A percentile compares a stretch with the other conserved stretches of the same genome.
Evolutionary conservation across 2,888 invertebrate genomes (phyloP).

Genomic region (Adelphocoris suturalis): DNA sequence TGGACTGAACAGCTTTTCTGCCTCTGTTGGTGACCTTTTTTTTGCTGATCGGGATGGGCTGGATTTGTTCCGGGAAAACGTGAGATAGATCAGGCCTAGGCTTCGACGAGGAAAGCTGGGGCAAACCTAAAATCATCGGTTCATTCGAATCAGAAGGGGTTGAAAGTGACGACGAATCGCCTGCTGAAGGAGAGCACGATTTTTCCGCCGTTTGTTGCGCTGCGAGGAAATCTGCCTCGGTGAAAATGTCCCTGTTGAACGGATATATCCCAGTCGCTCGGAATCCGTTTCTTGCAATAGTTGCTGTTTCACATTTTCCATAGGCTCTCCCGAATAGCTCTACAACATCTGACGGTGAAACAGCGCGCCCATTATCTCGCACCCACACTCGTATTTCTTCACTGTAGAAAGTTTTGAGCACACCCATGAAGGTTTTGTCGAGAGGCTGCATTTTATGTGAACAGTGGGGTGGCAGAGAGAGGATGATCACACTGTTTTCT

Average conservation of each 20-base stretch:
- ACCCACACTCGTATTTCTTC: slow-evolving; percentile 76
- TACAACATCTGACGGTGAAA: slow-evolving; percentile 40
- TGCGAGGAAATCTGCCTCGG: slow-evolving; percentile 50
- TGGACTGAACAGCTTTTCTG: no score
- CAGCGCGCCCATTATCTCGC: slow-evolving; percentile 77
- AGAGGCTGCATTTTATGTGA: slow-evolving; percentile 75
- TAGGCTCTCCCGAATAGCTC: not conserved
- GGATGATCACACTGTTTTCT: slow-evolving; percentile 78
- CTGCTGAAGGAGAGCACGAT: no score
- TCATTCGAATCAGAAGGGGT: no score
- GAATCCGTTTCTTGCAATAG: slow-evolving; percentile 40
- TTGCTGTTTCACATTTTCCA: not conserved
- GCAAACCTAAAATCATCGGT: no score
- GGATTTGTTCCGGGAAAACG: no score
- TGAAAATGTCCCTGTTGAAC: slow-evolving; percentile 47
- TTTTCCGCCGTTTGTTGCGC: no score
- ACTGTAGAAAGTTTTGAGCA: slow-evolving; percentile 77
- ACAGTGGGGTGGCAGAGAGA: slow-evolving; percentile 78
- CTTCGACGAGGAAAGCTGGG: no score
- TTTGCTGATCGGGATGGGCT: no score
- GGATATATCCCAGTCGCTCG: slow-evolving; percentile 36
- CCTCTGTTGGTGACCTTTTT: no score
- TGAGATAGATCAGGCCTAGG: no score
- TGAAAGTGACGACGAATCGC: no score
- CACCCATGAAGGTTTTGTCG: slow-evolving; percentile 76